These are phyloP conservation scores for Lordiphosa mommai DNA, from an alignment of 1,140 invertebrate species.

Conservation along the genomic window DNA sequence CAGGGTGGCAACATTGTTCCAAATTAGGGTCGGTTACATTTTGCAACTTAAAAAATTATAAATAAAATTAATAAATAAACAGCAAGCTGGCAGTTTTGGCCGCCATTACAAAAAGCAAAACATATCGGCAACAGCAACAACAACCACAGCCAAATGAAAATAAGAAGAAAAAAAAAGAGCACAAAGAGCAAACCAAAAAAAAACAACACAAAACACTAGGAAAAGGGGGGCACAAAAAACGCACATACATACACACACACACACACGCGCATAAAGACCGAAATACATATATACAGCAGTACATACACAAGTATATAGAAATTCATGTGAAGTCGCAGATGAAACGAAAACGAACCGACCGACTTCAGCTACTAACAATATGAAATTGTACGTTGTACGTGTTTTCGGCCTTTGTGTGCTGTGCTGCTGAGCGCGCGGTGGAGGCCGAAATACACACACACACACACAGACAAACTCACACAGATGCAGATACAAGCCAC, in stretches of 20 bases:
- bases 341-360: slow-evolving; percentile 15
- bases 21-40: neutral
- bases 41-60: too few species aligned
- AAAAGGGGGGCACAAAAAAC: slow-evolving; percentile 33
- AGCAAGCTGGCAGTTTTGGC: slow-evolving; percentile 32
- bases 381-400: slow-evolving; percentile 7
- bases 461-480: slow-evolving; percentile 12
- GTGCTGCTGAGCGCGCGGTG: slow-evolving; percentile 49
- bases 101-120: slow-evolving; percentile 30
- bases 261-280: slow-evolving; percentile 9
- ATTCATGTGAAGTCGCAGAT: slow-evolving; percentile 56
- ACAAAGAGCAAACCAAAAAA: slow-evolving; percentile 34
- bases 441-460: slow-evolving; percentile 47
- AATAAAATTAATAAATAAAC: neutral
- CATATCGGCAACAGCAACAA: slow-evolving; percentile 30
- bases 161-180: slow-evolving; percentile 29
- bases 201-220: slow-evolving; percentile 32
- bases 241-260: slow-evolving; percentile 28
- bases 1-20: slow-evolving; percentile 29
- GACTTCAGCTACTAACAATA: slow-evolving; percentile 8
- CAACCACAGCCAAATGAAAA: slow-evolving; percentile 31
- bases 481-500: slow-evolving; percentile 29
- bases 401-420: slow-evolving; percentile 15
- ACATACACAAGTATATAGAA: slow-evolving; percentile 32
- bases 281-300: slow-evolving; percentile 11